Evolutionary conservation across 2,888 invertebrate species (phyloP), one percentile per base, ranked within the genome.

Genomic region (Pachycephus smyrnensis): DNA sequence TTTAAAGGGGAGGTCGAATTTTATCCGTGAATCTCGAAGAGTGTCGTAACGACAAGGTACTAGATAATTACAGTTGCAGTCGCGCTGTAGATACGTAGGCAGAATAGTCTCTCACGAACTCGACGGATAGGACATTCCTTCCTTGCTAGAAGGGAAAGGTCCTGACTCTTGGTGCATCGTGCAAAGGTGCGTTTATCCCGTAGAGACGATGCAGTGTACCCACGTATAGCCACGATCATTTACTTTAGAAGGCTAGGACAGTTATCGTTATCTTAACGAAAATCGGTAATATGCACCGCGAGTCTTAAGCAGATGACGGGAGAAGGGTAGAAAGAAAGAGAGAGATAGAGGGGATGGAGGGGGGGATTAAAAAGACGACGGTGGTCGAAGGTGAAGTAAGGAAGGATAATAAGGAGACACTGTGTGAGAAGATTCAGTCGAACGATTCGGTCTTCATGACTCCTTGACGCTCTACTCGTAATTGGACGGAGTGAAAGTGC

Each of bases 211-310:
- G 40, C 40, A 15, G 15, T 15, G 15, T 23, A 35, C 6, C 35
- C 6, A 23, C 55, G 23, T 15, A 9, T 30, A 71, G 23, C 71
- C 6, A 71, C 71, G 71, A 71, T 12, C 71, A 71, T 71, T 71
- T 71, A 71, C 71, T 33, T 33, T 79, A 68, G 82, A 80, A 81
- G 85, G 78, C 81, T 83, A 82, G 79, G 78, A 73, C 82, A 82
- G 84, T 86, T 86, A 86, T 87, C 84, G 86, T 83, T 86, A 89
- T 88, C 89, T 88, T 87, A 87, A 88, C 86, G 87, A 89, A 87
- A 86, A 89, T 89, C 89, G 86, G 84, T 87, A 84, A 88, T 89
- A 88, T 89, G 88, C 88, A 82, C 80, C 82, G 80, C 79, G 80
- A 33, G 33, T 11, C 71, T 55, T 55, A 23, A 23, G 23, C 23